Percentiles rank a stretch among this genome's conserved stretches.
Conservation (phyloP, 1,140 invertebrate genomes). For the Battus philenor region DNA sequence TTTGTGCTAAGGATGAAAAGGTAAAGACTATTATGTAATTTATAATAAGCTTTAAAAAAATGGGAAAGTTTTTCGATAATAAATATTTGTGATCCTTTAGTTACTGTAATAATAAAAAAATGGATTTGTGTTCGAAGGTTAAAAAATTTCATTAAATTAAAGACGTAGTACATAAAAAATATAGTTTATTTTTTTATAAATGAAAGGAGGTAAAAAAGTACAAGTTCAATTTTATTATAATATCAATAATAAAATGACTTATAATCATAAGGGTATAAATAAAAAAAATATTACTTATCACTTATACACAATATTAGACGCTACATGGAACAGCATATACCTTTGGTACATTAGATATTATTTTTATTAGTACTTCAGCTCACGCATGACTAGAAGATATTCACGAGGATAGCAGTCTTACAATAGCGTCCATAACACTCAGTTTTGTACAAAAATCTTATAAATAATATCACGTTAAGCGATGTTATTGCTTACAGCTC, state of each 20-base stretch:
- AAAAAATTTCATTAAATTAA: too few species aligned
- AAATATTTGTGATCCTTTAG: too few species aligned
- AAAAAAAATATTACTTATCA: conserved; percentile 45
- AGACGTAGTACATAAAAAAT: conserved; percentile 7
- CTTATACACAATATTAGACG: conserved; percentile 60
- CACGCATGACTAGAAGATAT: conserved; percentile 43
- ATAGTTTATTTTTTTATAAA: conserved; percentile 13
- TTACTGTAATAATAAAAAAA: too few species aligned
- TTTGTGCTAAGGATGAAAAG: too few species aligned
- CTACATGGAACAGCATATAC: conserved; percentile 46
- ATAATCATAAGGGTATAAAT: conserved; percentile 69
- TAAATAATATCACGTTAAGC: conserved; percentile 67
- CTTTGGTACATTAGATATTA: conserved; percentile 29
- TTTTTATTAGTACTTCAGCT: conserved; percentile 22
- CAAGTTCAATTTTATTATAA: conserved; percentile 55
- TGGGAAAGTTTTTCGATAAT: too few species aligned
- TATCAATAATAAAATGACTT: conserved; percentile 29
- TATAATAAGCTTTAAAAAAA: too few species aligned
- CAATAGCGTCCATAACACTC: conserved; percentile 48
- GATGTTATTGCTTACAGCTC: conserved; percentile 48
- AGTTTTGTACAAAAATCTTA: conserved; percentile 64
- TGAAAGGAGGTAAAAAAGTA: conserved; percentile 23
- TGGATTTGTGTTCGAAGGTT: too few species aligned
- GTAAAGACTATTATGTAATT: too few species aligned
- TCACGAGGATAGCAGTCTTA: conserved; percentile 44